Evolutionary conservation across 1,140 invertebrate genomes (phyloP).

Genomic region (Drosophila watanabei): DNA sequence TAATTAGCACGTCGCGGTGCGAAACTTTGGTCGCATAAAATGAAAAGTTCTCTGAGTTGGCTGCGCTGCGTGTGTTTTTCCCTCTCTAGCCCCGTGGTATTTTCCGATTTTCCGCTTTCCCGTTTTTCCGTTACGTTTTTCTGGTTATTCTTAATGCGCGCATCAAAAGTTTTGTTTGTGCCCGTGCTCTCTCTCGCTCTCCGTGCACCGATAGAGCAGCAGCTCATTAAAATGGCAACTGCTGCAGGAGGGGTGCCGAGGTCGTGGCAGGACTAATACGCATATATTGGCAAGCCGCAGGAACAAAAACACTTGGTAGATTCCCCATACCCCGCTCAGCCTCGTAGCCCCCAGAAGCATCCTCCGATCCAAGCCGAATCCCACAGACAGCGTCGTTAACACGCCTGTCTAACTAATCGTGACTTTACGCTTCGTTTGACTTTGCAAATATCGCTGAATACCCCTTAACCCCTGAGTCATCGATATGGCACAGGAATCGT

Average conservation of each 20-base stretch:
- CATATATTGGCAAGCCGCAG: slow-evolving; percentile 59
- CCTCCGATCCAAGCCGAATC: slow-evolving; percentile 12
- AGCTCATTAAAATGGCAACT: slow-evolving; percentile 79
- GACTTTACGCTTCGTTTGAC: slow-evolving; percentile 85
- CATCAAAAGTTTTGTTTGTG: slow-evolving; percentile 77
- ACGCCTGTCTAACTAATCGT: slow-evolving; percentile 85
- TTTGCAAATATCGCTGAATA: slow-evolving; percentile 82
- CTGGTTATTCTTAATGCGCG: slow-evolving; percentile 62
- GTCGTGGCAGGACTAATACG: slow-evolving; percentile 46
- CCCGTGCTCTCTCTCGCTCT: slow-evolving; percentile 22
- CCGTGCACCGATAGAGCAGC: slow-evolving; percentile 50
- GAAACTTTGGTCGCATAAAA: slow-evolving; percentile 71
- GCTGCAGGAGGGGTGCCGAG: slow-evolving; percentile 20
- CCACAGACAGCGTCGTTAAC: slow-evolving; percentile 67
- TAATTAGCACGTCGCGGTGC: slow-evolving; percentile 78
- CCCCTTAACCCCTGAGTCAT: slow-evolving; percentile 52
- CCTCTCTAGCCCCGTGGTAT: slow-evolving; percentile 7
- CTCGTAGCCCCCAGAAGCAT: background rate
- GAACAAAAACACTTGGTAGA: slow-evolving; percentile 31
- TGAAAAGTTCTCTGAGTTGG: slow-evolving; percentile 47
- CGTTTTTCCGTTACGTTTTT: slow-evolving; percentile 34
- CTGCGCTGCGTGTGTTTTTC: slow-evolving; percentile 26
- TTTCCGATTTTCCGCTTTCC: slow-evolving; percentile 34
- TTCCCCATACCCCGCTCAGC: background rate
- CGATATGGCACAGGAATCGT: slow-evolving; percentile 48